Percentiles rank a stretch among this genome's conserved stretches.
phyloP scores from a whole-genome alignment of 2,113 vertebrate genomes.

The Ranitomeya imitator region DNA sequence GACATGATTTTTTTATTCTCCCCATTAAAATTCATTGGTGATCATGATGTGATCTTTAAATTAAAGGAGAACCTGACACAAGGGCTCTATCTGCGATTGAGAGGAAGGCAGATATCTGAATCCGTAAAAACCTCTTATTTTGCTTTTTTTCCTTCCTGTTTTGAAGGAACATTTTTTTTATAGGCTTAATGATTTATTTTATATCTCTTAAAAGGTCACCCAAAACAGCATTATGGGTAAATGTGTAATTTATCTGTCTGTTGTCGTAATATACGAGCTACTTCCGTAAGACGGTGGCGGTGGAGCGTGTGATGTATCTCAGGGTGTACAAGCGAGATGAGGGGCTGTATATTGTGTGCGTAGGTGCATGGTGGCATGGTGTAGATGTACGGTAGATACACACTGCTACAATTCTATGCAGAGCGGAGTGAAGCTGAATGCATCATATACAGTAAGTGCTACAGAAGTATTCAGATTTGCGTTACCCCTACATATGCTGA shows the following conservation, averaged over 20 bases:
- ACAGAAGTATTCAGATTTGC: neutral
- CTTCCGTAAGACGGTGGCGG: neutral
- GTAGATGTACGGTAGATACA: neutral
- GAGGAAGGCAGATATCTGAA: neutral
- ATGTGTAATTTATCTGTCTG: neutral
- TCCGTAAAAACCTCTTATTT: neutral
- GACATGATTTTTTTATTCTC: conserved; percentile 12
- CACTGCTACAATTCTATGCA: neutral
- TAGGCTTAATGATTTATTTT: conserved; percentile 10
- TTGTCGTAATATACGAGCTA: neutral
- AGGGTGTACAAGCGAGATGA: neutral
- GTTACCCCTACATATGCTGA: neutral
- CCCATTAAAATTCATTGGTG: conserved; percentile 38
- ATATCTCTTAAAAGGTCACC: conserved; percentile 31
- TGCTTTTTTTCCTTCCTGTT: neutral
- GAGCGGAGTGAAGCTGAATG: no score
- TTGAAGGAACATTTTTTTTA: conserved; percentile 8
- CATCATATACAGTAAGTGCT: no score
- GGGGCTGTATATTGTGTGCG: neutral
- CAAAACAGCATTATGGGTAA: neutral
- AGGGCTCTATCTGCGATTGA: neutral
- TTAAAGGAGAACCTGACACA: neutral
- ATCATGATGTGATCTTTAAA: conserved; percentile 7
- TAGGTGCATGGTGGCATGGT: neutral
- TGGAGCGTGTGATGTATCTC: neutral